Percentiles rank a stretch among this genome's conserved stretches.
phyloP scores from a whole-genome alignment of 2,888 invertebrate species.

The Sylvicola cinctus region DNA sequence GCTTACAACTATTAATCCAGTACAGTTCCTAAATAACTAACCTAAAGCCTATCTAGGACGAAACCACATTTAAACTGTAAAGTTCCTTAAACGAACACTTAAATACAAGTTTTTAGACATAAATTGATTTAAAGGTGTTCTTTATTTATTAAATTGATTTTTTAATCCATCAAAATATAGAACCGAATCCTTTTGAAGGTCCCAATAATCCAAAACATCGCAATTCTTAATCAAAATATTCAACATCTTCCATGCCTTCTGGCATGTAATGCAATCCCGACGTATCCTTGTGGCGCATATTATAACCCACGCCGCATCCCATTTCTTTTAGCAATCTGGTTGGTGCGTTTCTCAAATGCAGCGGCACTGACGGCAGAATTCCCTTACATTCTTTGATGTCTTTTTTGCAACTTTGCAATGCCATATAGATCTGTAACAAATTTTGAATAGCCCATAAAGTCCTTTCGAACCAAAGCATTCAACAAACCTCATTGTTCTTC shows the following conservation, averaged over 20 bases:
- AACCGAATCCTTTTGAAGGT: too few species aligned
- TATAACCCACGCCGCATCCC: constrained; percentile 46
- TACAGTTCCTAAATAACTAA: too few species aligned
- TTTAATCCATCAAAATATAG: too few species aligned
- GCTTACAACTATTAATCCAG: too few species aligned
- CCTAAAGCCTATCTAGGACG: too few species aligned
- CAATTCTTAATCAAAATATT: constrained; percentile 30
- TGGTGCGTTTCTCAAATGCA: constrained; percentile 63
- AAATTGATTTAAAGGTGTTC: too few species aligned
- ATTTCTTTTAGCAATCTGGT: constrained; percentile 55
- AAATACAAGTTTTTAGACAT: too few species aligned
- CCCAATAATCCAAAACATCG: too few species aligned
- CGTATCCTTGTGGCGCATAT: constrained; percentile 30
- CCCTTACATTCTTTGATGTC: constrained; percentile 40
- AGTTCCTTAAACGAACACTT: too few species aligned
- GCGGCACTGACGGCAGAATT: constrained; percentile 48
- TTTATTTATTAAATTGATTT: too few species aligned
- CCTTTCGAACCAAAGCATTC: constrained; percentile 9
- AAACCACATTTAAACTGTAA: too few species aligned
- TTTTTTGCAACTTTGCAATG: constrained; percentile 29
- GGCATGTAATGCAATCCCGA: constrained; percentile 44
- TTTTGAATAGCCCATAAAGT: not conserved
- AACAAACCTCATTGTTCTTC: constrained; percentile 39
- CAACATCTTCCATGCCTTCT: constrained; percentile 36
- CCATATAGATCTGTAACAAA: constrained; percentile 16